Evolutionary conservation across 2,113 vertebrate genomes (phyloP).

Genomic region (Siphamia tubifer): DNA sequence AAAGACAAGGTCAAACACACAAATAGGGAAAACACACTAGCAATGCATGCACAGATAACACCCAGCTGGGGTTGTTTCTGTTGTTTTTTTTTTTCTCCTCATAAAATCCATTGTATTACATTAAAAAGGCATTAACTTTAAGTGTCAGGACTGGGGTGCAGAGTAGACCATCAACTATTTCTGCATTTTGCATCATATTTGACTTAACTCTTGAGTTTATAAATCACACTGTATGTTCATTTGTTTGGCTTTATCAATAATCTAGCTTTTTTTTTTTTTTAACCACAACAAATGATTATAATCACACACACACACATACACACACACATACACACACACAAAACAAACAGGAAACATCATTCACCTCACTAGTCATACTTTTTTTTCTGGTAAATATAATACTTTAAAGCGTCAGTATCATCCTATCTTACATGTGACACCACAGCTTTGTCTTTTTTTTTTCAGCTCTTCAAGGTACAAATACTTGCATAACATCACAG

Average conservation of each 20-base stretch:
- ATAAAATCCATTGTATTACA: slow-evolving; percentile 23
- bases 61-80: slow-evolving; percentile 30
- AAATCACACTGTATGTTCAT: not conserved
- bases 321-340: no score
- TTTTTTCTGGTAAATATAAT: not conserved
- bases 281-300: not conserved
- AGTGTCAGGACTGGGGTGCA: not conserved
- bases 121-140: slow-evolving; percentile 14
- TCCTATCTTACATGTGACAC: not conserved
- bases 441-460: slow-evolving; percentile 56
- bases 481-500: slow-evolving; percentile 42
- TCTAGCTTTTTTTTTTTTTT: not conserved
- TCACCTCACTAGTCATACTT: no score
- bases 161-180: not conserved
- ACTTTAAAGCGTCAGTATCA: no score
- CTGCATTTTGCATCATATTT: no score
- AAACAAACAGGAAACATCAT: not conserved
- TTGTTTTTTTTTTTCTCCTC: slow-evolving; percentile 43
- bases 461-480: slow-evolving; percentile 30
- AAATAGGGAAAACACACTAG: slow-evolving; percentile 2
- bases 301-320: no score
- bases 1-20: not conserved
- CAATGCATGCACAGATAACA: slow-evolving; percentile 19
- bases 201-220: not conserved
- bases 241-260: not conserved